Conservation (phyloP, 2,113 vertebrate species). For the Gobiocypris rarus region DNA sequence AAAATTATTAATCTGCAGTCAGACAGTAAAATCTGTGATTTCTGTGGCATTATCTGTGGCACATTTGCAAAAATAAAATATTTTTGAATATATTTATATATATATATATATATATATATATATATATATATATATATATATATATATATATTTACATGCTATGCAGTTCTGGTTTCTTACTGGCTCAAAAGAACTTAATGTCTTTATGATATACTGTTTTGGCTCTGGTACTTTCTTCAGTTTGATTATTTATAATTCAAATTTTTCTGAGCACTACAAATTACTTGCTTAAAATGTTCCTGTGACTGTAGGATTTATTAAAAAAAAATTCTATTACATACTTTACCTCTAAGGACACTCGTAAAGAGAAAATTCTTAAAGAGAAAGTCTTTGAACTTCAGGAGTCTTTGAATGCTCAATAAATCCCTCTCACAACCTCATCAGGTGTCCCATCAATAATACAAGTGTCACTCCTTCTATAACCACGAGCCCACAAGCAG, state of each 20-base stretch:
- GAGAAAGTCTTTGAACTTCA: neutral
- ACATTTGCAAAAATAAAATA: no score
- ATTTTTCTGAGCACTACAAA: neutral
- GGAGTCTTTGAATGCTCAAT: neutral
- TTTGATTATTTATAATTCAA: neutral
- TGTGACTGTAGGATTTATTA: no score
- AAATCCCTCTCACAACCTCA: constrained; percentile 9
- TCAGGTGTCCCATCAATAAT: constrained; percentile 16
- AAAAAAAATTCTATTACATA: no score
- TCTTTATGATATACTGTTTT: neutral
- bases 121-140: no score
- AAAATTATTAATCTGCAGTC: neutral
- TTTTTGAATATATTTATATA: no score
- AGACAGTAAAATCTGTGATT: neutral
- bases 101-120: no score
- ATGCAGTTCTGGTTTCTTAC: neutral
- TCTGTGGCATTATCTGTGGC: no score
- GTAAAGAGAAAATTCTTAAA: neutral
- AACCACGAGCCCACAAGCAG: constrained; percentile 7
- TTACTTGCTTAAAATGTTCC: no score
- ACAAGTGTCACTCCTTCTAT: constrained; percentile 25
- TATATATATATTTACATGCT: no score
- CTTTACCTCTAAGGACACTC: neutral
- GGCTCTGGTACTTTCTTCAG: neutral
- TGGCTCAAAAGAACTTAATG: neutral